A percentile compares a stretch with the other conserved stretches of the same genome.
phyloP scores from a whole-genome alignment of 2,888 invertebrate genomes.

The Globia sparganii region DNA sequence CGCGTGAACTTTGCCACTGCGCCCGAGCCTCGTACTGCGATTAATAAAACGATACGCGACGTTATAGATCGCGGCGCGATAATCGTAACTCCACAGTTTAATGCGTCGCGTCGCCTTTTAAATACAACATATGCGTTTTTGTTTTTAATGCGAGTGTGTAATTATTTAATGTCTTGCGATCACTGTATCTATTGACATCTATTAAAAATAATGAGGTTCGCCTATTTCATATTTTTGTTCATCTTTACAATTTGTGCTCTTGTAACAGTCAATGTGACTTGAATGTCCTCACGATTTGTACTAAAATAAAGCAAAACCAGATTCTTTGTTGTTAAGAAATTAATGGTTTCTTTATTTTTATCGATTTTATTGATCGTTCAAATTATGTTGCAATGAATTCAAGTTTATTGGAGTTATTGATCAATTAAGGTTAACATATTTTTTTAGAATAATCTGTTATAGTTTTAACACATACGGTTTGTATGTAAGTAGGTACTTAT shows the following conservation, averaged over 20 bases:
- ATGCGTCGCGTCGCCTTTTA: constrained; percentile 70
- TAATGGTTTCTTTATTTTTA: constrained; percentile 6
- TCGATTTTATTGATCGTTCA: constrained; percentile 14
- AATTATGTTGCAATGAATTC: constrained; percentile 1
- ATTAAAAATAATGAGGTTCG: constrained; percentile 26
- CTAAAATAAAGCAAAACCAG: constrained; percentile 23
- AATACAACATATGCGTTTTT: constrained; percentile 69
- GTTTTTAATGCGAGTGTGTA: constrained; percentile 65
- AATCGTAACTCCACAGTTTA: constrained; percentile 80
- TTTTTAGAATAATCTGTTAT: neutral
- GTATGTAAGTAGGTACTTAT: neutral
- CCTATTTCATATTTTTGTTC: constrained; percentile 23
- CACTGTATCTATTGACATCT: constrained; percentile 41
- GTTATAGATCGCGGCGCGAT: constrained; percentile 86
- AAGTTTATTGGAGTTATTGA: neutral
- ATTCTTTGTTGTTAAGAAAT: neutral
- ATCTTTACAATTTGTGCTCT: constrained; percentile 6
- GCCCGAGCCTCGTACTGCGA: constrained; percentile 76
- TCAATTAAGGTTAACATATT: neutral
- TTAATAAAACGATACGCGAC: constrained; percentile 86
- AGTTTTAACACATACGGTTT: neutral
- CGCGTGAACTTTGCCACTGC: constrained; percentile 89
- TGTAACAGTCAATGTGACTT: constrained; percentile 27
- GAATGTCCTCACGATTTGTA: constrained; percentile 5
- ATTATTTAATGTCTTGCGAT: constrained; percentile 61